Percentiles rank a stretch among this genome's conserved stretches.
Conservation (phyloP, 2,888 invertebrate genomes). For the Scaptomyza cyrtandrae region DNA sequence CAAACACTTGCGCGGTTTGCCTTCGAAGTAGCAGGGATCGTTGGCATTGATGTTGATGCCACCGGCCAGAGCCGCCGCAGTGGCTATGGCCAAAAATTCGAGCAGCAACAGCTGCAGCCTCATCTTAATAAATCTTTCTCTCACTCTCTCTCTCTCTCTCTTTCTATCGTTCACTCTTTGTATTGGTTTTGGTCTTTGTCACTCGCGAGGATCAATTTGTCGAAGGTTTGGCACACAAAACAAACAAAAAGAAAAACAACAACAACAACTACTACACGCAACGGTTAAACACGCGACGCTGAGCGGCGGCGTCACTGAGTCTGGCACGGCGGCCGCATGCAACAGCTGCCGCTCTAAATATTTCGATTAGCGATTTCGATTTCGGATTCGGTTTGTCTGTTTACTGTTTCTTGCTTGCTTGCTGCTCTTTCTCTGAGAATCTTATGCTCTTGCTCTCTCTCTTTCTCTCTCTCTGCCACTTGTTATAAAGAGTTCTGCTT, state of each 20-base stretch:
- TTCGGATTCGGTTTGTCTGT: constrained; percentile 24
- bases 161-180: background rate
- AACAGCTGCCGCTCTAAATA: constrained; percentile 73
- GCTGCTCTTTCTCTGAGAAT: background rate
- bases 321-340: constrained; percentile 75
- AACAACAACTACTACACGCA: constrained; percentile 55
- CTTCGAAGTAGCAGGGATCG: constrained; percentile 96
- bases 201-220: constrained; percentile 61
- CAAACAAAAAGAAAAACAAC: constrained; percentile 58
- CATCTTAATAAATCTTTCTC: background rate
- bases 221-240: constrained; percentile 35
- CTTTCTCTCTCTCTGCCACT: constrained; percentile 31
- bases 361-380: constrained; percentile 25
- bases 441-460: constrained; percentile 10
- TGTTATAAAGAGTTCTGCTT: constrained; percentile 7
- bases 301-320: constrained; percentile 68
- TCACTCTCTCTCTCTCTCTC: background rate
- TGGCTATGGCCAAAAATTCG: constrained; percentile 23
- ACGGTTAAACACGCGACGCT: constrained; percentile 44
- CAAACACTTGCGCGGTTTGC: constrained; percentile 94
- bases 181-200: constrained; percentile 21
- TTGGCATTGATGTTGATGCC: constrained; percentile 83
- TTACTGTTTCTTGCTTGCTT: constrained; percentile 12
- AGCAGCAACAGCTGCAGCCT: constrained; percentile 29
- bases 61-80: constrained; percentile 32